Base-by-base conservation (phyloP, 2,888 invertebrate genomes). In the Eilema sororculum region DNA sequence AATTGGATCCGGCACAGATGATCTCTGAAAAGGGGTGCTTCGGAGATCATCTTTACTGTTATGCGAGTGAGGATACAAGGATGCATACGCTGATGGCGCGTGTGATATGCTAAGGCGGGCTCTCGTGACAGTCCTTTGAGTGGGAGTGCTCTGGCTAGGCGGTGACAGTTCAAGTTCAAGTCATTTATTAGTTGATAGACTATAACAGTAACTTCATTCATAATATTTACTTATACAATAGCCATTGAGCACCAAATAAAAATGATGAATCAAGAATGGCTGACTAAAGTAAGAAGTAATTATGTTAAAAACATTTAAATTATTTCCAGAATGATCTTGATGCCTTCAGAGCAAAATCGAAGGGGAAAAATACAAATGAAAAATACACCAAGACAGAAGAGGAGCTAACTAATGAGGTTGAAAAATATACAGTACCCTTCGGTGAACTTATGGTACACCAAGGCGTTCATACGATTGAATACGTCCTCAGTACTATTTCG, bases 401-500 rank as follows among this genome's bases (percentile, higher is more conserved):
- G 0, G 46, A 64, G 28, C 69, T 84, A 8, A 12, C 72, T 1
- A 69, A 67, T 3, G 82, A 88, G 22, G 25, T 85, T 8, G 78
- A 74, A 0, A 81, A 86, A 30, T 81, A 85, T 61, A 72, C 81
- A 0, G 57, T 74, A 0, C 2, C 96, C 0, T 96, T 97, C 79
- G 93, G 96, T 0, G 98, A 98, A 81, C 87, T 98, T 66, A 96
- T 98, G 94, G 97, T 98, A 71, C 96, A 97, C 83, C 98, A 98
- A 87, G 96, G 96, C 0, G 98, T 98, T 70, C 98, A 98, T 86
- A 98, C 98, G 0, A 98, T 98, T 67, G 98, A 98, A 91, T 98
- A 97, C 86, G 97, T 98, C 24, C 95, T 98, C 52, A 98, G 98
- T 75, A 98, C 98, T 30, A 96, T 98, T 65, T 98, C 98, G 0